Evolutionary conservation across 35 echinoderm and acorn worm genomes (phyloP), one percentile per base, ranked within the genome.

Genomic region (Lytechinus pictus): DNA sequence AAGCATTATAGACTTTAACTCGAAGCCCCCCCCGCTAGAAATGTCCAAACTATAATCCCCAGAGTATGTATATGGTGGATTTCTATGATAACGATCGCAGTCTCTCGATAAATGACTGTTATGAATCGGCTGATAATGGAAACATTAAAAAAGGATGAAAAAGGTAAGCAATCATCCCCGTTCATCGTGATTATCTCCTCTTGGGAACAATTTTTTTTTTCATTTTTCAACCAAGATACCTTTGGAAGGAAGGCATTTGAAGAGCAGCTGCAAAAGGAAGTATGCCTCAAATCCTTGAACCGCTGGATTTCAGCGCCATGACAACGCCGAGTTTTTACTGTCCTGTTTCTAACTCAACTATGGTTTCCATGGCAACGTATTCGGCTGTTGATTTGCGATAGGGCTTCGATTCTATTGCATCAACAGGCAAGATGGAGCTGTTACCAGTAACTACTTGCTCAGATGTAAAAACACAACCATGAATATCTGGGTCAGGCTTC

Each of bases 291-390:
- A 54, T 90, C 88, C 29, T 90, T 54, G 14, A 90, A 90, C 29
- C 88, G 52, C 88, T 54, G 16, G 66, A 79, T 24, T 79, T 16
- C n/a, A 79, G 88, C 9, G 28, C 88, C 88, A 90, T 90, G 88
- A 54, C 88, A 33, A 90, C 88, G 88, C 16, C 29, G 52, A 90
- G 88, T 29, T 21, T 44, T 44, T 16, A 90, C 88, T 90, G 88
- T 90, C 88, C 88, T 90, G 88, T 90, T 90, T 52, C 88, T 52
- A 90, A 90, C 88, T 90, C 88, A 54, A 54, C 88, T 54, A 54
- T 44, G 11, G 88, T 90, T 90, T 9, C 88, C 88, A 90, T 90
- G 52, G 88, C 0, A 90, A 90, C 88, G 16, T 33, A 44, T 52
- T 90, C 88, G 88, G 16, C 88, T 90, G 88, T 44, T 90, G 88